Evolutionary conservation across 1,140 invertebrate genomes (phyloP).

Genomic region (Mactra quadrangularis): DNA sequence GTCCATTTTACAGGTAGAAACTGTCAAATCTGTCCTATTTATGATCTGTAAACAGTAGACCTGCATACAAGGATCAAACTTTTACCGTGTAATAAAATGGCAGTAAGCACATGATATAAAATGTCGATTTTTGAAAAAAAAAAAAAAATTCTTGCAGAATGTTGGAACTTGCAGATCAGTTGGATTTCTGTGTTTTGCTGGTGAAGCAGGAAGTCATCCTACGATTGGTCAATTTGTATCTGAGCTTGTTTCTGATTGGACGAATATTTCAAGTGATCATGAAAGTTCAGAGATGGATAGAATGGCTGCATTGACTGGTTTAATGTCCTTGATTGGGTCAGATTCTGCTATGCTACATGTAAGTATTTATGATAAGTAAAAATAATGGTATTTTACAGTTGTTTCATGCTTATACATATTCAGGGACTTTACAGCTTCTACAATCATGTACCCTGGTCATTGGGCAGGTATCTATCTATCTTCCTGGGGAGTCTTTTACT

Average conservation of each 20-base stretch:
- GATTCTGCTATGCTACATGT: constrained; percentile 1
- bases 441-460: too few species aligned
- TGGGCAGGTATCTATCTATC: too few species aligned
- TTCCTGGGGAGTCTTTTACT: too few species aligned
- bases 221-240: constrained; percentile 23
- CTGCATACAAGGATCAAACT: too few species aligned
- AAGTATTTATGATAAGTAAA: not conserved
- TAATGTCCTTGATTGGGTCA: constrained; percentile 13
- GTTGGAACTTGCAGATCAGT: constrained; percentile 6
- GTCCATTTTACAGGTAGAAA: too few species aligned
- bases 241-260: constrained; percentile 36
- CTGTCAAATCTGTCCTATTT: too few species aligned
- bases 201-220: constrained; percentile 18
- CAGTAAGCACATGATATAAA: too few species aligned
- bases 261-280: not conserved
- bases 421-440: too few species aligned
- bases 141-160: constrained; percentile 42
- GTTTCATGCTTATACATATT: too few species aligned
- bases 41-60: too few species aligned
- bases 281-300: constrained; percentile 22
- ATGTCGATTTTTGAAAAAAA: too few species aligned
- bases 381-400: not conserved
- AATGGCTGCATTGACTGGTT: constrained; percentile 34
- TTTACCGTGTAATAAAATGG: too few species aligned
- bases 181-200: constrained; percentile 34